Percentiles rank a stretch among this genome's conserved stretches.
Evolutionary conservation across 23 tunicate species (phyloP).

Genomic region (Oikopleura albicans): DNA sequence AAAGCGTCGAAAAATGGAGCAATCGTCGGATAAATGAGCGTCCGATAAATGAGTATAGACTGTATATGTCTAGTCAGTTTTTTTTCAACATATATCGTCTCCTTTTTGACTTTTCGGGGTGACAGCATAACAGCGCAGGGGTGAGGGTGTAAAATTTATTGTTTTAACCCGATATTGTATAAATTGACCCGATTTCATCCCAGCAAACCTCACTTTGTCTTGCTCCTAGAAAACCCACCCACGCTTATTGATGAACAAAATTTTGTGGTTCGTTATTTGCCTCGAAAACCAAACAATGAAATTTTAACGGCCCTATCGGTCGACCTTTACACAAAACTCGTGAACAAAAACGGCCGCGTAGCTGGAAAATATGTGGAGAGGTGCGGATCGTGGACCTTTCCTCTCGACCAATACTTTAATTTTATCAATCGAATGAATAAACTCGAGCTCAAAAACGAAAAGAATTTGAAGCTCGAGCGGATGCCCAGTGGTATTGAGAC

Average conservation of each 20-base stretch:
- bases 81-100: too few relatives aligned
- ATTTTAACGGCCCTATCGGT: not conserved
- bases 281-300: not conserved
- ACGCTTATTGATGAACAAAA: not conserved
- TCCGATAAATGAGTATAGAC: too few relatives aligned
- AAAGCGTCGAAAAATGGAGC: too few relatives aligned
- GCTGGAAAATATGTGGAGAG: not conserved
- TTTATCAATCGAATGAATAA: not conserved
- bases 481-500: not conserved
- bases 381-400: not conserved
- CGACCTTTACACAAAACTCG: not conserved
- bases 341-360: not conserved
- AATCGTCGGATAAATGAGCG: too few relatives aligned
- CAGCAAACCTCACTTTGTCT: too few relatives aligned
- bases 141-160: too few relatives aligned
- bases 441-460: not conserved
- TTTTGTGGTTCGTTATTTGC: not conserved
- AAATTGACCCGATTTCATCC: too few relatives aligned
- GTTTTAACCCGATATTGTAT: too few relatives aligned
- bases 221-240: too few relatives aligned
- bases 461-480: not conserved
- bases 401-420: not conserved
- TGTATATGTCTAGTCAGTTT: too few relatives aligned
- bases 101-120: too few relatives aligned
- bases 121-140: too few relatives aligned